Evolutionary conservation across 1,140 invertebrate genomes (phyloP), one percentile per base, ranked within the genome.

Genomic region (Andricus grossulariae): DNA sequence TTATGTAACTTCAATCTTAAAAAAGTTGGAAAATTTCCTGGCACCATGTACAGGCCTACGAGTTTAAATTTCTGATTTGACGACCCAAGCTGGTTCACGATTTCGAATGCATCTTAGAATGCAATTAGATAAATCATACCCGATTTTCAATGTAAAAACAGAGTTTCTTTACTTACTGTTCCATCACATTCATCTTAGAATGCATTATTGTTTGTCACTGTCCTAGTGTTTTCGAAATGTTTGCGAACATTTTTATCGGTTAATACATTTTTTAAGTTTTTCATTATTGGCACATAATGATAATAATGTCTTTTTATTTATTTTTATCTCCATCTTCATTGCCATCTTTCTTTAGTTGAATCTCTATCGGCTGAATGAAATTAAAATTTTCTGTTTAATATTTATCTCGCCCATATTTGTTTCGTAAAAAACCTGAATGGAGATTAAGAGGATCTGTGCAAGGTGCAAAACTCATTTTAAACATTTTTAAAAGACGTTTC

Each of bases 31-130:
- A 74, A 12, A 80, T 85, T 83, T 6, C 32, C 82, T 5, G 85
- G 16, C 8, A 50, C 82, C 74, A 83, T 78, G 73, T 85, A 86
- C 10, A 86, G 73, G 18, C 77, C 84, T 21, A 87, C 50, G 32
- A 86, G 73, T 80, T 84, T 84, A 75, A 86, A 76, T 79, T 82
- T 32, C 85, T 45, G 73, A 80, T 78, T 55, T 75, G 81, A 57
- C 13, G 84, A 79, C 16, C 84, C 80, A 19, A 86, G 51, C 10
- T 84, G 84, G 75, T 86, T 86, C 21, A 82, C 82, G 4, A 83
- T 57, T 79, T 86, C 84, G 80, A 86, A 86, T n/a, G 79, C 73
- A 77, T 86, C 84, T 79, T 86, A 82, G 70, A 74, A 86, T 18
- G 84, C 74, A 45, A 86, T 80, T 19, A 85, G 49, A 55, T 60